These are phyloP conservation scores for Paracentrotus lividus DNA, from an alignment of 53 echinoderm and acorn worm genomes.

Conservation along the genomic window DNA sequence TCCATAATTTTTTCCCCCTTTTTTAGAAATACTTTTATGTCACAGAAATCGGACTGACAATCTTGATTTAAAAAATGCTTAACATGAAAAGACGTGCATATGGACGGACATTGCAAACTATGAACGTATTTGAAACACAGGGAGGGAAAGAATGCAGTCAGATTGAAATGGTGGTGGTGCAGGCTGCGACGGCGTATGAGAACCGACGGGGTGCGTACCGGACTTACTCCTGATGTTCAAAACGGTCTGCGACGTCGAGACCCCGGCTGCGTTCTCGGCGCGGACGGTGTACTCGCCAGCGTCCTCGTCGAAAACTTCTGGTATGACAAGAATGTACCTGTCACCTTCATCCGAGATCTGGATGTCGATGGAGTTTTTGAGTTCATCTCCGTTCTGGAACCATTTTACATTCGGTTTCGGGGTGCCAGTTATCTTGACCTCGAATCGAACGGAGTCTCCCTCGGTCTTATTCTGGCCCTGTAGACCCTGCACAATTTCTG, in stretches of 20 bases:
- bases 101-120: constrained; percentile 36
- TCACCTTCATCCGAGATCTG: constrained; percentile 85
- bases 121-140: background rate
- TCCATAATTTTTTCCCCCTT: background rate
- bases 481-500: constrained; percentile 90
- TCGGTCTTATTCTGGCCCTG: constrained; percentile 88
- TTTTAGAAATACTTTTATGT: background rate
- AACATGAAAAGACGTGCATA: constrained; percentile 30
- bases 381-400: constrained; percentile 92
- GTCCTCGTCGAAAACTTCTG: constrained; percentile 97
- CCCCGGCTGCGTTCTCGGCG: constrained; percentile 92
- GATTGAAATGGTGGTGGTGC: constrained; percentile 55
- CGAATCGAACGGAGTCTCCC: constrained; percentile 89
- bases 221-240: constrained; percentile 91
- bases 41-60: background rate
- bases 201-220: constrained; percentile 31
- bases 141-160: constrained; percentile 46
- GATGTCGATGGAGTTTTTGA: constrained; percentile 90
- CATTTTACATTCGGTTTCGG: constrained; percentile 87
- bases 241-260: constrained; percentile 85
- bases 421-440: constrained; percentile 79
- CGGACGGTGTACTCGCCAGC: constrained; percentile 92
- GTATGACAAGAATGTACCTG: constrained; percentile 80
- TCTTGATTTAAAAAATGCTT: background rate
- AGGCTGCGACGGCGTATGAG: constrained; percentile 53